These are phyloP conservation scores for Bombus affinis DNA, from an alignment of 1,140 invertebrate genomes.

Conservation along the genomic window DNA sequence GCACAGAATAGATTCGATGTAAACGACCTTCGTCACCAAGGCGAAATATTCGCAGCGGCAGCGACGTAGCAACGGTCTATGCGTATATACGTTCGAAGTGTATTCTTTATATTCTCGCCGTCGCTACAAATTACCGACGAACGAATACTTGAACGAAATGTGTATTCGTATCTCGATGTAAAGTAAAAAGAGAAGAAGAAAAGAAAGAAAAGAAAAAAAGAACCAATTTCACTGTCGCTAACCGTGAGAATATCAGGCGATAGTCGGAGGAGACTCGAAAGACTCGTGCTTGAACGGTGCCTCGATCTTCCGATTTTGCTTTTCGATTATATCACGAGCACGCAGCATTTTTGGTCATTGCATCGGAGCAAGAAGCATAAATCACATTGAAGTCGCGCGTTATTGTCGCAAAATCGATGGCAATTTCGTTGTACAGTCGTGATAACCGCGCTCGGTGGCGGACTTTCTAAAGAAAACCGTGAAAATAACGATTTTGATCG, in stretches of 20 bases:
- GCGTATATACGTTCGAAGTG: not conserved
- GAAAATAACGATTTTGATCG: not conserved
- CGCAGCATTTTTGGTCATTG: not conserved
- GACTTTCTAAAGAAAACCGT: not conserved
- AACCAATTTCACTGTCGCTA: not conserved
- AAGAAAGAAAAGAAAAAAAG: no score
- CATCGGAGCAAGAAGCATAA: not conserved
- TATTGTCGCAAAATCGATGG: slow-evolving; percentile 24
- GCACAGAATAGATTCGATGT: not conserved
- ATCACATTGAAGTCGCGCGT: not conserved
- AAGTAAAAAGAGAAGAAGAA: no score
- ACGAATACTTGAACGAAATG: not conserved
- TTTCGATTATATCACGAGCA: not conserved
- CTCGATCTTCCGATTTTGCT: not conserved
- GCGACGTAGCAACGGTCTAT: not conserved
- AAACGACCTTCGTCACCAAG: not conserved
- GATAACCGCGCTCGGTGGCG: not conserved
- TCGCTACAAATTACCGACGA: not conserved
- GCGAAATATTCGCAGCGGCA: not conserved
- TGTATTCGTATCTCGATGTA: no score
- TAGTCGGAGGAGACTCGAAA: not conserved
- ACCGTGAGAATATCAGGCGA: not conserved
- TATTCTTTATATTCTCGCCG: not conserved
- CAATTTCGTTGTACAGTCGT: slow-evolving; percentile 40
- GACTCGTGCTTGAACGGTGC: not conserved